phyloP scores from a whole-genome alignment of 1,140 invertebrate genomes.

The Drosophila mayri region DNA sequence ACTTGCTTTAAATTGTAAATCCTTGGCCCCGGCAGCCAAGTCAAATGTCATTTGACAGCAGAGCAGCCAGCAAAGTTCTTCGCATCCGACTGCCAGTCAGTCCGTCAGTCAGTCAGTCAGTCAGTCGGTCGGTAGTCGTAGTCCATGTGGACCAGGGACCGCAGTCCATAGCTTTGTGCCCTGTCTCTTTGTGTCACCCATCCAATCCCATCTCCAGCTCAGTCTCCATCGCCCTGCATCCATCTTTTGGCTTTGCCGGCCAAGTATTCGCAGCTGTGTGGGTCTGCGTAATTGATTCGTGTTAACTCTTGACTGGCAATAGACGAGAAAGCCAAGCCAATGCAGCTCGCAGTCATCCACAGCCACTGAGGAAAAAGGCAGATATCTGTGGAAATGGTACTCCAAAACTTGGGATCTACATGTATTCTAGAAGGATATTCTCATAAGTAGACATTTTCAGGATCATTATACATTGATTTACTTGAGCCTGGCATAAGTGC shows the following conservation, averaged over 20 bases:
- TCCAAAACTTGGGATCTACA: not conserved
- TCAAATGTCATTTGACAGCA: conserved; percentile 80
- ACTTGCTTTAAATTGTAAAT: conserved; percentile 84
- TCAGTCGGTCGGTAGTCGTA: conserved; percentile 9
- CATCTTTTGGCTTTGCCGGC: conserved; percentile 33
- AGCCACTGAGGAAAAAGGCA: conserved; percentile 19
- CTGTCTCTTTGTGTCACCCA: conserved; percentile 19
- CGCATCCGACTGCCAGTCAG: conserved; percentile 28
- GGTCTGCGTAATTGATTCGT: conserved; percentile 78
- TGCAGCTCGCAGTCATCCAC: conserved; percentile 63
- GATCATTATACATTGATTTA: no score
- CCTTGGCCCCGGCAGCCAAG: conserved; percentile 73
- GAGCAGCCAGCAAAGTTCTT: conserved; percentile 47
- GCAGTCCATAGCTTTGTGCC: conserved; percentile 30
- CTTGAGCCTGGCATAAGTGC: no score
- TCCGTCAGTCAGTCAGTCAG: not conserved
- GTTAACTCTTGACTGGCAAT: conserved; percentile 83
- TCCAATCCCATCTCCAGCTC: not conserved
- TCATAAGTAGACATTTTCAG: not conserved
- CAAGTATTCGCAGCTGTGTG: conserved; percentile 48
- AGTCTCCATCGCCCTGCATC: conserved; percentile 12
- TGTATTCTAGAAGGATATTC: not conserved
- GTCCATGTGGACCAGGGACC: conserved; percentile 17
- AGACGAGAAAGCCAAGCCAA: conserved; percentile 78
- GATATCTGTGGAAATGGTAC: not conserved